A percentile compares a stretch with the other conserved stretches of the same genome.
Conservation (phyloP, 2,113 vertebrate species). For the Charina bottae region DNA sequence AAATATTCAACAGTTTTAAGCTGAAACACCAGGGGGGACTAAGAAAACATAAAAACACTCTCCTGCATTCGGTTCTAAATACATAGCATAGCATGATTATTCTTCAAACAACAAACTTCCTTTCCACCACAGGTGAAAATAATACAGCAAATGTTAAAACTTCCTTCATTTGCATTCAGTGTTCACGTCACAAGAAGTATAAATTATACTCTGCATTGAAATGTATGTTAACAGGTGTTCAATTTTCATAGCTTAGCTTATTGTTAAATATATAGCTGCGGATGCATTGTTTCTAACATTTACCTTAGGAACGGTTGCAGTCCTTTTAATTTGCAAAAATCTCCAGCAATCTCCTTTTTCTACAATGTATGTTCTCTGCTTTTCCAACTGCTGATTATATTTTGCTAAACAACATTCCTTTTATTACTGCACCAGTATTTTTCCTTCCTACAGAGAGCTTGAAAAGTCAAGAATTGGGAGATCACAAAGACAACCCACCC, state of each 20-base stretch:
- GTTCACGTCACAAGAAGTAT: background rate
- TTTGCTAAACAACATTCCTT: constrained; percentile 34
- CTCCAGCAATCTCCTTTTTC: background rate
- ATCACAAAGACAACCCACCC: background rate
- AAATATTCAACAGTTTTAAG: background rate
- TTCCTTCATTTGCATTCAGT: background rate
- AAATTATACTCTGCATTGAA: background rate
- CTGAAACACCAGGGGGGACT: background rate
- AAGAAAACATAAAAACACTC: background rate
- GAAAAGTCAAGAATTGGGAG: constrained; percentile 27
- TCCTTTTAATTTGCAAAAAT: constrained; percentile 18
- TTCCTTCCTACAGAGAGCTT: constrained; percentile 15
- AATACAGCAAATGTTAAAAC: background rate
- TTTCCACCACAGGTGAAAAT: background rate
- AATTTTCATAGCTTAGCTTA: background rate
- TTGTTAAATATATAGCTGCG: no score
- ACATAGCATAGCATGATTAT: no score
- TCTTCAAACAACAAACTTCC: background rate
- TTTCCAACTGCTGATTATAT: background rate
- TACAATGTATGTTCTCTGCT: background rate
- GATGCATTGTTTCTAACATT: background rate
- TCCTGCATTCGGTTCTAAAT: background rate
- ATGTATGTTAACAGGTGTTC: constrained; percentile 1
- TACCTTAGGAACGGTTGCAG: background rate
- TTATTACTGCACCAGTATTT: constrained; percentile 29